Percentiles rank a stretch among this genome's conserved stretches.
These are phyloP conservation scores for Zenarchopterus dispar DNA, from an alignment of 2,797 vertebrate genomes.

Conservation along the genomic window DNA sequence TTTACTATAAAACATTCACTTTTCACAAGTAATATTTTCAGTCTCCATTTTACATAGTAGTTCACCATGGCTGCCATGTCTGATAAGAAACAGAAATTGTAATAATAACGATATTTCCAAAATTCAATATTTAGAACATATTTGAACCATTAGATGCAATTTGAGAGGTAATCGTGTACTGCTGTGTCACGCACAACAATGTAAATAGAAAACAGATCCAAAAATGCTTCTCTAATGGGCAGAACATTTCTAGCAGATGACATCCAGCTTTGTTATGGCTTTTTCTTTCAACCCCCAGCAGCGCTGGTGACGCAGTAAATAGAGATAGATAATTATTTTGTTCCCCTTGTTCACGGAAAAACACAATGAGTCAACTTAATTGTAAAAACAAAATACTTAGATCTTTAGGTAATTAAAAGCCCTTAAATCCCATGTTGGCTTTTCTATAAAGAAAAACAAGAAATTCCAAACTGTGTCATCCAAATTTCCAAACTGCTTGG, in stretches of 20 bases:
- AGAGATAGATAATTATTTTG: not conserved
- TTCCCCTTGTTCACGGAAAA: not conserved
- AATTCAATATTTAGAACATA: too few relatives aligned
- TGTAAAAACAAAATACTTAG: not conserved
- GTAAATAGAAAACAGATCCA: not conserved
- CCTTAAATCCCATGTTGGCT: not conserved
- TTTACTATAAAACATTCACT: too few relatives aligned
- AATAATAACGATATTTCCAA: too few relatives aligned
- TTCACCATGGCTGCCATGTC: too few relatives aligned
- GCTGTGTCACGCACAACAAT: too few relatives aligned
- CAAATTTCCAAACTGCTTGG: not conserved
- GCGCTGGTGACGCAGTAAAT: not conserved
- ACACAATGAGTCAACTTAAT: not conserved
- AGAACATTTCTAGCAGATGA: not conserved
- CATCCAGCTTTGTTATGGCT: not conserved
- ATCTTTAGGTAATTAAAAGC: conserved; percentile 10
- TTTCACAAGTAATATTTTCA: too few relatives aligned
- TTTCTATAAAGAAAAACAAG: not conserved
- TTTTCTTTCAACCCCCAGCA: not conserved
- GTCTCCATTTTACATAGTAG: too few relatives aligned
- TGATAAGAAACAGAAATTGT: too few relatives aligned
- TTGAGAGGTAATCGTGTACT: too few relatives aligned
- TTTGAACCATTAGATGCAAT: too few relatives aligned
- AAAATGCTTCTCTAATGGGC: not conserved
- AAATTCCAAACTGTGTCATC: not conserved